phyloP scores from a whole-genome alignment of 2,797 vertebrate genomes.

The Cygnus olor region DNA sequence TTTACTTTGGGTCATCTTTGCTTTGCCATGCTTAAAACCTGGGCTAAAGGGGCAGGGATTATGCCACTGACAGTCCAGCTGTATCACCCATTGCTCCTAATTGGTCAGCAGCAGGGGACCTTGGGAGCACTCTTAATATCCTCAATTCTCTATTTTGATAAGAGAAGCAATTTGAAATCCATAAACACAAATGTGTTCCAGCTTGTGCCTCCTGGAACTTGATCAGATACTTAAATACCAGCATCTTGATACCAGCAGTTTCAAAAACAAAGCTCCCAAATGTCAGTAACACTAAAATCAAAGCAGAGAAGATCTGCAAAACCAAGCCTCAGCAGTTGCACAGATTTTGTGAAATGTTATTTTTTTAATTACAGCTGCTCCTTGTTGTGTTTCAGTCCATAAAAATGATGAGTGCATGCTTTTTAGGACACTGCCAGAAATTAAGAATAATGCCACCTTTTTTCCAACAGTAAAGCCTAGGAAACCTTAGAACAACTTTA shows the following conservation, averaged over 20 bases:
- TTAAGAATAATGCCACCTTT: not conserved
- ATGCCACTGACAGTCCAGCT: constrained; percentile 22
- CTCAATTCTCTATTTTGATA: not conserved
- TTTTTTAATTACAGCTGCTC: not conserved
- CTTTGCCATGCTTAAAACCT: constrained; percentile 49
- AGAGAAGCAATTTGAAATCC: constrained; percentile 14
- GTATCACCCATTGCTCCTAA: constrained; percentile 30
- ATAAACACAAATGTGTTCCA: not conserved
- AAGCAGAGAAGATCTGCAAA: not conserved
- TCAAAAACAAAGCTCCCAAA: not conserved
- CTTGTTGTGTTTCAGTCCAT: not conserved
- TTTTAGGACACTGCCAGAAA: not conserved
- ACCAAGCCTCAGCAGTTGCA: not conserved
- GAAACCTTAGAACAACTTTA: not conserved
- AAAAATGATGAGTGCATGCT: not conserved
- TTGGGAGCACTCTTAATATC: not conserved
- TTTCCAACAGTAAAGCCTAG: not conserved
- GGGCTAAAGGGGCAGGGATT: constrained; percentile 17
- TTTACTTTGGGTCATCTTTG: constrained; percentile 57
- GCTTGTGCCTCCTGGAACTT: not conserved
- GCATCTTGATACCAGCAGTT: not conserved
- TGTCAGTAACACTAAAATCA: not conserved
- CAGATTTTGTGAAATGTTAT: not conserved
- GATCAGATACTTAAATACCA: not conserved
- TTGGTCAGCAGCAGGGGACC: constrained; percentile 48